A percentile compares a stretch with the other conserved stretches of the same genome.
Conservation (phyloP, 2,888 invertebrate species). For the Scaptomyza parva region DNA sequence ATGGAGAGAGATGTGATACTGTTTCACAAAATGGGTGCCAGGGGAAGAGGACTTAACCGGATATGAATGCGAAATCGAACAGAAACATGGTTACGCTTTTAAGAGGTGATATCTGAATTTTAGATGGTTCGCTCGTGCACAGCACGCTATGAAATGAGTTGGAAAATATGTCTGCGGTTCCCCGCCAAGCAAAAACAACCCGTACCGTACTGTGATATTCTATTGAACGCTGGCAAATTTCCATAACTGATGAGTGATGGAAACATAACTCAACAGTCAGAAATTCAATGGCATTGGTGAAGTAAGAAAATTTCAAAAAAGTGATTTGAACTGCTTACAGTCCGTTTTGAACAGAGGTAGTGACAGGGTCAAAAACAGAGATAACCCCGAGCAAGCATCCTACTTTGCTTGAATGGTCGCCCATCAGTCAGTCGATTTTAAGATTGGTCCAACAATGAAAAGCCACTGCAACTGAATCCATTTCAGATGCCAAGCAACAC, state of each 20-base stretch:
- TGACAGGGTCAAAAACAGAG: constrained; percentile 42
- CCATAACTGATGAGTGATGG: constrained; percentile 57
- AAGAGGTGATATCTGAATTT: constrained; percentile 75
- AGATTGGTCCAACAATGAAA: constrained; percentile 24
- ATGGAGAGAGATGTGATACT: too few relatives aligned
- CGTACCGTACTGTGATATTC: constrained; percentile 15
- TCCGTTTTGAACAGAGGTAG: neutral
- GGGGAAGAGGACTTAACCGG: constrained; percentile 3
- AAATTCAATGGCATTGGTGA: constrained; percentile 14
- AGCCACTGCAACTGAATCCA: constrained; percentile 30
- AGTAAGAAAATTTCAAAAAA: constrained; percentile 29
- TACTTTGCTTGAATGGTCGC: constrained; percentile 33
- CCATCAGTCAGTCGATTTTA: neutral
- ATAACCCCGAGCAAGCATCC: constrained; percentile 16
- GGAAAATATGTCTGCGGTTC: constrained; percentile 81
- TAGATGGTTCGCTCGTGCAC: constrained; percentile 50
- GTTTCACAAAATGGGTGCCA: constrained; percentile 50
- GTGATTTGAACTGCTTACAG: constrained; percentile 32
- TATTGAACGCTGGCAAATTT: constrained; percentile 40
- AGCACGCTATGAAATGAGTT: constrained; percentile 75
- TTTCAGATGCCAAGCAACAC: constrained; percentile 23
- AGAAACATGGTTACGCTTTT: constrained; percentile 68
- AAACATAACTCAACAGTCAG: constrained; percentile 31
- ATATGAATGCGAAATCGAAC: constrained; percentile 16
- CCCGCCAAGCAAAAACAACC: constrained; percentile 12